Evolutionary conservation across 2,797 vertebrate species (phyloP).

Genomic region (Poeciliopsis presidionis): DNA sequence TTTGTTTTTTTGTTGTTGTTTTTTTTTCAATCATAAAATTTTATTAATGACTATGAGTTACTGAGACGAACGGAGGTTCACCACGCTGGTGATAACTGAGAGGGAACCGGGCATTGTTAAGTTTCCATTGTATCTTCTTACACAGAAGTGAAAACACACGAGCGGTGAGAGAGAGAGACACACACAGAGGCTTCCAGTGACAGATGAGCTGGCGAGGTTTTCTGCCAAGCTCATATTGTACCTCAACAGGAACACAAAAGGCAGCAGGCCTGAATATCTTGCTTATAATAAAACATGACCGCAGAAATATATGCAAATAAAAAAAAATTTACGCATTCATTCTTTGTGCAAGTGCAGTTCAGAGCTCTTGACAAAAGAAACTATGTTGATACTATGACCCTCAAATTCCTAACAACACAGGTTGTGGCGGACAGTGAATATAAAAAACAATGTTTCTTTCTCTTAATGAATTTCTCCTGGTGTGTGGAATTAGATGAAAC

Average conservation of each 20-base stretch:
- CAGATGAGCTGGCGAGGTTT: slow-evolving; percentile 40
- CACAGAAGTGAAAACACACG: slow-evolving; percentile 59
- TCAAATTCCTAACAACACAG: slow-evolving; percentile 19
- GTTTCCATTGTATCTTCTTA: slow-evolving; percentile 69
- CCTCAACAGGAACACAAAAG: slow-evolving; percentile 19
- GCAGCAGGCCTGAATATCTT: slow-evolving; percentile 8
- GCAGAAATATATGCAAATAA: slow-evolving; percentile 29
- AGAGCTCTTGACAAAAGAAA: slow-evolving; percentile 34
- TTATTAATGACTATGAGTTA: neutral
- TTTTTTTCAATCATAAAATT: neutral
- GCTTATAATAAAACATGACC: slow-evolving; percentile 30
- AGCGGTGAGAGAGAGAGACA: slow-evolving; percentile 1
- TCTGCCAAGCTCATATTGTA: slow-evolving; percentile 30
- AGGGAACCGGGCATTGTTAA: slow-evolving; percentile 46
- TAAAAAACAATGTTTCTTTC: neutral
- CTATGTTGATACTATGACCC: slow-evolving; percentile 24
- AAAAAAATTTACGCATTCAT: slow-evolving; percentile 13
- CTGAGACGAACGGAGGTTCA: slow-evolving; percentile 16
- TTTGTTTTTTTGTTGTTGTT: neutral
- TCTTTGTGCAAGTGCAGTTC: slow-evolving; percentile 16
- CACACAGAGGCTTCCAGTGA: slow-evolving; percentile 41
- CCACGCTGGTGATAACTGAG: slow-evolving; percentile 47
- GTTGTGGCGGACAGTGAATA: neutral
- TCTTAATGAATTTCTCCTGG: neutral
- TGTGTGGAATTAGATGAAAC: neutral